These are phyloP conservation scores for Habrosyne pyritoides DNA, from an alignment of 2,888 invertebrate genomes.

Conservation along the genomic window DNA sequence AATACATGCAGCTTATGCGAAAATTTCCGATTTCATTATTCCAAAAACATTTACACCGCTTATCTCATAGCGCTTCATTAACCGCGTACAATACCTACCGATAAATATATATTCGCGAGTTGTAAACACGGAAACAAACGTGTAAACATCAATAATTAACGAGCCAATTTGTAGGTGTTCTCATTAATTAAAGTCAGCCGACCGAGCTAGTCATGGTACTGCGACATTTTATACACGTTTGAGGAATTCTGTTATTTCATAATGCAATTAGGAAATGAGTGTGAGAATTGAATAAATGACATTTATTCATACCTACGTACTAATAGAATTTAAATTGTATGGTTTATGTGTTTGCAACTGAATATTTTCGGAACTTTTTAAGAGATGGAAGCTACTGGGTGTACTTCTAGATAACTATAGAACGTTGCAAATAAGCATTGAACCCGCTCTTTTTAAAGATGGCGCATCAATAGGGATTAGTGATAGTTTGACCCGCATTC, in stretches of 20 bases:
- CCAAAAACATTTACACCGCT: background rate
- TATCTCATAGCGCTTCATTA: background rate
- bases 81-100: background rate
- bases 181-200: slow-evolving; percentile 21
- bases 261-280: background rate
- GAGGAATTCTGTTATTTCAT: background rate
- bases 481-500: too few species aligned
- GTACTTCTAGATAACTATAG: too few species aligned
- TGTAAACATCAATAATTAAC: slow-evolving; percentile 27
- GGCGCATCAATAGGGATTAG: too few species aligned
- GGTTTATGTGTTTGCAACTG: too few species aligned
- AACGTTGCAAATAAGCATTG: too few species aligned
- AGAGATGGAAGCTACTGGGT: too few species aligned
- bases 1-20: too few species aligned
- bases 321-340: background rate
- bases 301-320: background rate
- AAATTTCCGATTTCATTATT: background rate
- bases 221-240: slow-evolving; percentile 8
- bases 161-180: slow-evolving; percentile 22
- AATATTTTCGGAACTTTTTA: too few species aligned
- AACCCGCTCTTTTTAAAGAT: too few species aligned
- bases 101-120: slow-evolving; percentile 7
- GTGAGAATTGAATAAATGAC: background rate
- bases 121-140: slow-evolving; percentile 11
- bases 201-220: slow-evolving; percentile 12